Conservation (phyloP, 2,888 invertebrate species). For the Odontomyia ornata region DNA sequence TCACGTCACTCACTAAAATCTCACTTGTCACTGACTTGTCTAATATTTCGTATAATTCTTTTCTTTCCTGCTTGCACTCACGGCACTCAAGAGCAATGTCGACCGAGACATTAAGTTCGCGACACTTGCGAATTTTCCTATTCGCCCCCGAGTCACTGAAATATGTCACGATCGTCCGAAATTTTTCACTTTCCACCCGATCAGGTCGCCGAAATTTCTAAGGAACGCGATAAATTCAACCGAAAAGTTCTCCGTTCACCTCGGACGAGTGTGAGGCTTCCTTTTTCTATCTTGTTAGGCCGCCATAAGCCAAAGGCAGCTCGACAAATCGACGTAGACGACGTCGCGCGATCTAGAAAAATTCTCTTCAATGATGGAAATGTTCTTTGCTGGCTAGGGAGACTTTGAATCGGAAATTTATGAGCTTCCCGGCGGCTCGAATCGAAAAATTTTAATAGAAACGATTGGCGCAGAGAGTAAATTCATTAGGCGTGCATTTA, state of each 20-base stretch:
- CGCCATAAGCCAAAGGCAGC: neutral
- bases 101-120: constrained; percentile 1
- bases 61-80: constrained; percentile 9
- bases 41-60: neutral
- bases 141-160: constrained; percentile 16
- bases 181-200: constrained; percentile 25
- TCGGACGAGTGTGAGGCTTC: neutral
- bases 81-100: neutral
- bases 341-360: neutral
- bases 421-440: constrained; percentile 30
- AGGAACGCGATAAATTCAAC: neutral
- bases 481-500: constrained; percentile 47
- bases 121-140: constrained; percentile 30
- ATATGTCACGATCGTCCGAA: constrained; percentile 24
- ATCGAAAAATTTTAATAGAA: neutral
- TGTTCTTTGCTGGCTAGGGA: constrained; percentile 1
- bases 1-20: constrained; percentile 37
- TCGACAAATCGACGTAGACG: constrained; percentile 8
- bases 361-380: neutral
- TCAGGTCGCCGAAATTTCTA: neutral
- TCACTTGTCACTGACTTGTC: constrained; percentile 30
- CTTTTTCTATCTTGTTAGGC: neutral
- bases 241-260: neutral
- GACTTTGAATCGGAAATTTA: constrained; percentile 25
- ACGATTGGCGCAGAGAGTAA: constrained; percentile 41